Conservation (phyloP, 2,888 invertebrate genomes). For the Panzeria rudis region DNA sequence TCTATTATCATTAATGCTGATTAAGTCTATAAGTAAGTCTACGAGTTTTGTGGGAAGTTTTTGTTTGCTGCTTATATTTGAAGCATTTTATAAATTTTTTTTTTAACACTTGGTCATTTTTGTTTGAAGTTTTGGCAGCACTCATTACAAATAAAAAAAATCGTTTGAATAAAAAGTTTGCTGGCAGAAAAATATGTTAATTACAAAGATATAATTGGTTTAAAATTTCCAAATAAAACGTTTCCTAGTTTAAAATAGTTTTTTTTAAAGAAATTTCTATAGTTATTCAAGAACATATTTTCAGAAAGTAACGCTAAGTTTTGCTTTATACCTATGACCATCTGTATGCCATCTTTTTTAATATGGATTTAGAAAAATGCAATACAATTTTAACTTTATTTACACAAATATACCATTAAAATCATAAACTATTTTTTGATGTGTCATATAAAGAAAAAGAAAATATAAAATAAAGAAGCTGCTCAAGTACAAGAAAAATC, state of each 20-base stretch:
- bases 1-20: too few relatives aligned
- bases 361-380: background rate
- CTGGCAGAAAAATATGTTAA: background rate
- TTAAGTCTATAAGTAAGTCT: too few relatives aligned
- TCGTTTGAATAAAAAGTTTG: background rate
- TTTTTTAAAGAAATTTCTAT: too few relatives aligned
- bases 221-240: too few relatives aligned
- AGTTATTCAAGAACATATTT: too few relatives aligned
- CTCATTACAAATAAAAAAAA: background rate
- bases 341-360: too few relatives aligned
- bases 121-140: background rate
- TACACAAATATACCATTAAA: slow-evolving; percentile 34
- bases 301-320: background rate
- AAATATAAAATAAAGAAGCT: slow-evolving; percentile 27
- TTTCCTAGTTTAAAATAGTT: too few relatives aligned
- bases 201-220: background rate
- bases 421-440: slow-evolving; percentile 22
- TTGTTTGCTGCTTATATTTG: too few relatives aligned
- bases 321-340: too few relatives aligned
- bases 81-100: too few relatives aligned
- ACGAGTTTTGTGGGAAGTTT: too few relatives aligned
- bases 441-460: background rate
- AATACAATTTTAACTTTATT: background rate
- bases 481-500: slow-evolving; percentile 19
- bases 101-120: background rate